Base-by-base conservation (phyloP, 2,797 vertebrate genomes). In the Pygocentrus nattereri region DNA sequence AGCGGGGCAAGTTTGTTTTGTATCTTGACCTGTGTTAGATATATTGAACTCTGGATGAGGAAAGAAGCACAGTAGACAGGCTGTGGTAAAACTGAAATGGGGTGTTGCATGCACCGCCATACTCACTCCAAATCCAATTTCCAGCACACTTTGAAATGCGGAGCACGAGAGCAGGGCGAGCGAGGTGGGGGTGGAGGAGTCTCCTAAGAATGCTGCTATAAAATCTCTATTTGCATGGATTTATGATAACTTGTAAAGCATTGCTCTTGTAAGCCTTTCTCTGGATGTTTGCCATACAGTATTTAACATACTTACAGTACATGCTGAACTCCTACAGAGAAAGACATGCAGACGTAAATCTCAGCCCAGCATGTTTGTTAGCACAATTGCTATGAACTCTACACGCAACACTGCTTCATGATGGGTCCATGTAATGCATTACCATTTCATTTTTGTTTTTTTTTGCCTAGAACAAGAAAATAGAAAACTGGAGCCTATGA, bases 141-240 rank as follows among this genome's bases (percentile, higher is more conserved):
- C 50, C 67, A 15, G 16, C 27, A 77, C 47, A 76, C 73, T 72
- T 38, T 78, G 49, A 79, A 83, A 76, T 74, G 49, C 65, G 70
- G 44, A 74, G 47, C 71, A 76, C 69, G 15, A 64, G 21, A 85
- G 56, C 23, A 52, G 30, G 61, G 38, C 25, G 16, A 44, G 44
- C 12, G 47, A 52, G 52, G 49, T 74, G 21, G 54, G 31, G 67
- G 18, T 59, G 50, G 27, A 15, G 41, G n/a, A 7, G 19, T 72
- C 31, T 59, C 30, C 11, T 71, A 38, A 47, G 34, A 52, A 58
- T 62, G 72, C 65, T 31, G 47, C 81, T 79, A 73, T 76, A 81
- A 79, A 87, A 81, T 79, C 75, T 61, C 64, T 31, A 76, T 80
- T 82, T 73, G 25, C 30, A 79, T 83, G 64, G 61, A 65, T 59